A percentile compares a stretch with the other conserved stretches of the same genome.
phyloP scores from a whole-genome alignment of 2,888 invertebrate genomes.

The Acanthosepion pharaonis region DNA sequence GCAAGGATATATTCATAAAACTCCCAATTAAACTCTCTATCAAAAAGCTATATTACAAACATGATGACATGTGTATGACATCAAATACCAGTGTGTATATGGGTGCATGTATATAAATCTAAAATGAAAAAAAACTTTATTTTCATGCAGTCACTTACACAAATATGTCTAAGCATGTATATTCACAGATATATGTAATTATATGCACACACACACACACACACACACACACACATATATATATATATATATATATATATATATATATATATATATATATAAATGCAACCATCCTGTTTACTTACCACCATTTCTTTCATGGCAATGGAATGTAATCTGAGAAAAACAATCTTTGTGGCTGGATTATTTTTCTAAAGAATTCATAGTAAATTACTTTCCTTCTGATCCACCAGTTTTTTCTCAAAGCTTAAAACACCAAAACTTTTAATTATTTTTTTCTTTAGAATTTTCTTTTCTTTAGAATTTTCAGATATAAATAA shows the following conservation, averaged over 20 bases:
- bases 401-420: constrained; percentile 64
- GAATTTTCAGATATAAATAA: too few relatives aligned
- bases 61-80: too few relatives aligned
- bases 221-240: too few relatives aligned
- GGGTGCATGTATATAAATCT: neutral
- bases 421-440: neutral
- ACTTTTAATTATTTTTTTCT: neutral
- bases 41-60: neutral
- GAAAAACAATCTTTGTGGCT: neutral
- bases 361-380: constrained; percentile 12
- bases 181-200: neutral
- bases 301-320: neutral
- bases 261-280: neutral
- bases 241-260: neutral
- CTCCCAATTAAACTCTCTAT: neutral
- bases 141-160: neutral
- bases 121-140: neutral
- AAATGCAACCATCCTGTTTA: neutral
- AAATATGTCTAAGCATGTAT: neutral
- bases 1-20: neutral
- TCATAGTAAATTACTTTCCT: constrained; percentile 55
- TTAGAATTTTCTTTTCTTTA: neutral
- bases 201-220: neutral
- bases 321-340: neutral
- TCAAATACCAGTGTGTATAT: neutral